Evolutionary conservation across 2,797 vertebrate species (phyloP).

Genomic region (Eupleurogrammus muticus): DNA sequence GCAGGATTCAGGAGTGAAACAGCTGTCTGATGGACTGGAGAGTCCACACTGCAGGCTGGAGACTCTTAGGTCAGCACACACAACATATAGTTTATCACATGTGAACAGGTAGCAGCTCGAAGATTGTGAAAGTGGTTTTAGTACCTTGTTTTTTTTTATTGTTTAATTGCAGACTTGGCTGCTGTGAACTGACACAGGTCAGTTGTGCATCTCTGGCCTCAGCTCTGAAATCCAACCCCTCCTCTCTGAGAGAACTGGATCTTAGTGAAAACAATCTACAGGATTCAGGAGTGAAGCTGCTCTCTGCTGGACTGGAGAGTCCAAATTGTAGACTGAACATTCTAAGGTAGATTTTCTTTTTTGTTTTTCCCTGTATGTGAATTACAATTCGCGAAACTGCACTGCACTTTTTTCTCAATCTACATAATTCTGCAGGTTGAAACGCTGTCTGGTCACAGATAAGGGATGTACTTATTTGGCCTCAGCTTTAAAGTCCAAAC

Average conservation of each 20-base stretch:
- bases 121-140: no score
- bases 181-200: background rate
- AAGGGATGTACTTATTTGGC: no score
- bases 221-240: background rate
- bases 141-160: background rate
- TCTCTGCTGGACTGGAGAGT: background rate
- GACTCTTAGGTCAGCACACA: background rate
- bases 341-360: conserved; percentile 19
- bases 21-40: no score
- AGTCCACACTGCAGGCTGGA: background rate
- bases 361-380: no score
- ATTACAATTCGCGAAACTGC: no score
- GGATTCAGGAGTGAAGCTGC: background rate
- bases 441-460: no score
- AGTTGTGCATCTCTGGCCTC: background rate
- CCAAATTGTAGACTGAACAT: conserved; percentile 13
- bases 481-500: no score
- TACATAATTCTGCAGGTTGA: no score
- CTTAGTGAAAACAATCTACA: conserved; percentile 14
- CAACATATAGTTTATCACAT: no score
- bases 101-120: no score
- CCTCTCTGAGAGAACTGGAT: background rate
- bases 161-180: background rate
- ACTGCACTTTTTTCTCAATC: background rate
- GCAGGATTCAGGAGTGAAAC: background rate